phyloP scores from a whole-genome alignment of 2,888 invertebrate genomes.

The Formica aserva region DNA sequence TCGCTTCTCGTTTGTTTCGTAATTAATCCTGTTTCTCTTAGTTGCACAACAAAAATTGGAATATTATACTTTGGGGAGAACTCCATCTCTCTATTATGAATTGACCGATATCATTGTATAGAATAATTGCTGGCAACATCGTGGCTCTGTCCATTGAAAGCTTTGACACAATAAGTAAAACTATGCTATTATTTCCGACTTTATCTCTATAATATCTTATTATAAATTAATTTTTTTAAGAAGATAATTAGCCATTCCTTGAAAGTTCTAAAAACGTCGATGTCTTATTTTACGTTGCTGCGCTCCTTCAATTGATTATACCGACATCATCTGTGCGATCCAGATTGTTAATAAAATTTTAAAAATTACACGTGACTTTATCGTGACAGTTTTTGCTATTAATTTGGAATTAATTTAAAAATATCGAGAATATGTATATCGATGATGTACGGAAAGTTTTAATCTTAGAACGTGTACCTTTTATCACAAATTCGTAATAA shows the following conservation, averaged over 20 bases:
- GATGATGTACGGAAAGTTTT: neutral
- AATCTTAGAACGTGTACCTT: neutral
- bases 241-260: neutral
- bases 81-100: too few species aligned
- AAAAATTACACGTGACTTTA: neutral
- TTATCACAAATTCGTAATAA: neutral
- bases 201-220: neutral
- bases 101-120: neutral
- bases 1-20: too few species aligned
- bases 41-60: too few species aligned
- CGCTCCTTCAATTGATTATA: neutral
- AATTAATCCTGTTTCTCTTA: too few species aligned
- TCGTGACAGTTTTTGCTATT: neutral
- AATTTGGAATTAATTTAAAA: neutral
- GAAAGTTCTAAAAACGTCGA: neutral
- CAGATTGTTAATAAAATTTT: neutral
- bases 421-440: neutral
- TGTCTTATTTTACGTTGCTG: neutral
- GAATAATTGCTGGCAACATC: neutral
- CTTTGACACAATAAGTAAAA: neutral
- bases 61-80: too few species aligned
- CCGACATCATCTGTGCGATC: neutral
- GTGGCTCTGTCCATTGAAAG: neutral
- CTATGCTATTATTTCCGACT: too few species aligned
- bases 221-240: neutral